Evolutionary conservation across 2,113 vertebrate species (phyloP), one percentile per base, ranked within the genome.

Genomic region (Aegypius monachus): DNA sequence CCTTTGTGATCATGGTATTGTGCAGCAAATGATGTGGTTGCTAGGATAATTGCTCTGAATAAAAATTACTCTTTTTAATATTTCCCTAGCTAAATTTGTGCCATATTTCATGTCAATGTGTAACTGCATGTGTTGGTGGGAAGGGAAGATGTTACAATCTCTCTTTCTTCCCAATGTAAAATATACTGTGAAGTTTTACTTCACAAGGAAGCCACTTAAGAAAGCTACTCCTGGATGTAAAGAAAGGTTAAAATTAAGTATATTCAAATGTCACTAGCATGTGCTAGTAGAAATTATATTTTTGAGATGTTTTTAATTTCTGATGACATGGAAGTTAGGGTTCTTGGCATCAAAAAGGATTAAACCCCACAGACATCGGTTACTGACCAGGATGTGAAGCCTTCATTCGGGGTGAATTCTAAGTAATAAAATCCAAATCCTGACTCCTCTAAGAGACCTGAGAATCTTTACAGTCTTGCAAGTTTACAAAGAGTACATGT

Each of bases 91-190:
- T 94, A 88, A 88, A 79, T 90, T 66, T 71, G 45, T 79, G 74
- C 66, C 71, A 66, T 88, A 83, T 95, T 95, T 97, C 87, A 90
- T 80, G 70, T 94, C 84, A 94, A 26, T 50, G 66, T 65, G 70
- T 38, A 89, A 59, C 42, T 86, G 72, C 42, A 23, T 42, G 68
- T 75, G 81, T 70, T 90, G 87, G 75, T 0, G 3, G 61, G 40
- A 91, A 91, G 48, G 29, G 65, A 93, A 68, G 90, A 95, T 82
- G 62, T 77, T 96, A 82, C 32, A 81, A 81, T 87, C 73, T 72
- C 87, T 96, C 73, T 13, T 59, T 78, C 52, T 83, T 95, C 73
- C 52, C 74, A 48, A 34, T 21, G 42, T 38, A 93, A 94, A 92
- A 79, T 72, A 86, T 7, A 88, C 80, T 23, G 71, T 26, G 38